Base-by-base conservation (phyloP, 2,888 invertebrate species). In the Hofmannophila pseudospretella region DNA sequence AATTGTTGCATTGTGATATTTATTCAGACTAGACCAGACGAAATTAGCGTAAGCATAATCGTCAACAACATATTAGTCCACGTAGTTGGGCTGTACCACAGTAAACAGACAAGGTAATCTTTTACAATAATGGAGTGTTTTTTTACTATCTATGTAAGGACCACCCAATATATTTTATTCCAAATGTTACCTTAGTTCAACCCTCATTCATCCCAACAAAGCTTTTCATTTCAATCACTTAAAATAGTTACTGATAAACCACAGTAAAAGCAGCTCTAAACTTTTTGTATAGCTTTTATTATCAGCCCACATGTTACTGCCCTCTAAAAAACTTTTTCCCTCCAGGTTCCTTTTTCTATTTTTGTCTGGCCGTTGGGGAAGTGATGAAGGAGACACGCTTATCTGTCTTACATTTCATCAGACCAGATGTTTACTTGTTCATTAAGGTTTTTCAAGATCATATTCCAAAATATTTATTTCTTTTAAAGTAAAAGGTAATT, bases 171-270 rank as follows among this genome's bases (percentile, higher is more conserved):
- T 8, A 23, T 5, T 22, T 7, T 8, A 23, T 2, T 23, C 7
- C 16, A n/a, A 4, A 20, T 22, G 16, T 20, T 1, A 7, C 1
- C 8, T 3, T 9, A 16, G n/a, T 16, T 30, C n/a, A 14, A 30
- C 12, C 27, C 27, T 26, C 31, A 30, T 14, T 38, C 33, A 31
- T 28, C 26, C 32, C 25, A 22, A 23, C 35, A 7, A 41, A 37
- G 37, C 38, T 37, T 40, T 43, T 23, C 29, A 36, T 42, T 42
- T 31, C 20, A 34, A 32, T 32, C 39, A 32, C 38, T 40, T 34
- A 39, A 41, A 45, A 44, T 47, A 47, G 47, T 23, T 27, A 38
- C 36, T 42, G 44, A 46, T 47, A 44, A 47, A 44, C 47, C 47
- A 41, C 34, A 38, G 34, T 33, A 26, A 40, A 38, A 40, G 32